Evolutionary conservation across 2,888 invertebrate species (phyloP).

Genomic region (Andrena trimmerana): DNA sequence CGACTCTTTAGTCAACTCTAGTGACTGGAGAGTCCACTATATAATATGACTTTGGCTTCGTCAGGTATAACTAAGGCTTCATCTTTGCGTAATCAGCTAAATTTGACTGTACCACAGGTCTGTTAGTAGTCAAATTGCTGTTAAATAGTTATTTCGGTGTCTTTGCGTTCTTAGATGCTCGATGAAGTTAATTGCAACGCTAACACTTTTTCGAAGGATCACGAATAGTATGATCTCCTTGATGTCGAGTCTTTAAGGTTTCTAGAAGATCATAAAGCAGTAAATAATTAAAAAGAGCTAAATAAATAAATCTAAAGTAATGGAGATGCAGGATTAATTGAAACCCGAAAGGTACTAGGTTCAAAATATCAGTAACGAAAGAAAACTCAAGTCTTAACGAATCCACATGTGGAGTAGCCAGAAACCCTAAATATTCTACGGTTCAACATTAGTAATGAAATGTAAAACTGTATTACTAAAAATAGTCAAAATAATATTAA

Average conservation of each 20-base stretch:
- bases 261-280: background rate
- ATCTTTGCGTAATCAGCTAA: no score
- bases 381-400: background rate
- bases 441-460: no score
- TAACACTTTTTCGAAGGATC: background rate
- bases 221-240: background rate
- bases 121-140: no score
- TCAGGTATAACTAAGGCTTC: no score
- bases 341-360: background rate
- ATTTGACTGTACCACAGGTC: no score
- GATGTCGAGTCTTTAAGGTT: no score
- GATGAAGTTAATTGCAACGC: background rate
- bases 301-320: background rate
- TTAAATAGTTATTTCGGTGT: background rate
- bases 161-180: background rate
- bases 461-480: no score
- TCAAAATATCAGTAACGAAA: background rate
- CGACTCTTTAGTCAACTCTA: background rate
- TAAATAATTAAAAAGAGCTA: background rate
- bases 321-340: background rate
- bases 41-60: no score
- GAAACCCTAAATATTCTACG: no score
- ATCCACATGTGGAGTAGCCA: no score
- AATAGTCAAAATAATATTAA: background rate
- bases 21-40: background rate